Conservation (phyloP, 2,888 invertebrate species). For the Euclidia mi region DNA sequence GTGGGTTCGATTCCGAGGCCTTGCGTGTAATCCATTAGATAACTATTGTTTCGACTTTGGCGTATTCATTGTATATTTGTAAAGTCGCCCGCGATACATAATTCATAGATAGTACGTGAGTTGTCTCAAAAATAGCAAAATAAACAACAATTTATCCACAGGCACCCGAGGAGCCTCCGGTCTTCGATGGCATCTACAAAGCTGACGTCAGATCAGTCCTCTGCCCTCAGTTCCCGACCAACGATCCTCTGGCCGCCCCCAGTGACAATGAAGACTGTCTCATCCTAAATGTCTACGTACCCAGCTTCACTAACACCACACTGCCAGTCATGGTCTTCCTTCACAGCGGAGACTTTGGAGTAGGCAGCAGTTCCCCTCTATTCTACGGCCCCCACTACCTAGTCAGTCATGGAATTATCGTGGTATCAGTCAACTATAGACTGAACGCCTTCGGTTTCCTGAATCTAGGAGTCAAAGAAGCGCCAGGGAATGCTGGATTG, state of each 20-base stretch:
- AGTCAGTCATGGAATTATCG: slow-evolving; percentile 76
- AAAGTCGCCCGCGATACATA: too few relatives aligned
- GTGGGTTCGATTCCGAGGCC: too few relatives aligned
- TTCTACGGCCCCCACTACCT: slow-evolving; percentile 86
- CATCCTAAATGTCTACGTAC: slow-evolving; percentile 81
- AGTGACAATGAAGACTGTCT: slow-evolving; percentile 87
- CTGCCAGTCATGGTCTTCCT: slow-evolving; percentile 85
- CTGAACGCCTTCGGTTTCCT: slow-evolving; percentile 85
- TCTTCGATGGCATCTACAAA: slow-evolving; percentile 73
- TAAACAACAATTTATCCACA: slow-evolving; percentile 59
- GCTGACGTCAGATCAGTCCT: slow-evolving; percentile 76
- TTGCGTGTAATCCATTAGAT: too few relatives aligned
- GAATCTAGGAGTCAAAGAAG: slow-evolving; percentile 77
- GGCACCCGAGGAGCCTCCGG: slow-evolving; percentile 76
- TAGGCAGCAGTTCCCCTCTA: slow-evolving; percentile 79
- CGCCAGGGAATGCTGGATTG: slow-evolving; percentile 85
- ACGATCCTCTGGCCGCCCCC: slow-evolving; percentile 77
- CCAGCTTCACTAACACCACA: slow-evolving; percentile 63
- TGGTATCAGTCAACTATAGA: slow-evolving; percentile 87
- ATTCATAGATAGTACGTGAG: too few relatives aligned
- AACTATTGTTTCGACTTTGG: too few relatives aligned
- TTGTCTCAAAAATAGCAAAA: too few relatives aligned
- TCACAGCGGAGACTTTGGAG: slow-evolving; percentile 87
- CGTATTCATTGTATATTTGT: too few relatives aligned
- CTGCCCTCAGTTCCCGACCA: slow-evolving; percentile 80